Evolutionary conservation across 2,113 vertebrate genomes (phyloP).

Genomic region (Centrocercus urophasianus): DNA sequence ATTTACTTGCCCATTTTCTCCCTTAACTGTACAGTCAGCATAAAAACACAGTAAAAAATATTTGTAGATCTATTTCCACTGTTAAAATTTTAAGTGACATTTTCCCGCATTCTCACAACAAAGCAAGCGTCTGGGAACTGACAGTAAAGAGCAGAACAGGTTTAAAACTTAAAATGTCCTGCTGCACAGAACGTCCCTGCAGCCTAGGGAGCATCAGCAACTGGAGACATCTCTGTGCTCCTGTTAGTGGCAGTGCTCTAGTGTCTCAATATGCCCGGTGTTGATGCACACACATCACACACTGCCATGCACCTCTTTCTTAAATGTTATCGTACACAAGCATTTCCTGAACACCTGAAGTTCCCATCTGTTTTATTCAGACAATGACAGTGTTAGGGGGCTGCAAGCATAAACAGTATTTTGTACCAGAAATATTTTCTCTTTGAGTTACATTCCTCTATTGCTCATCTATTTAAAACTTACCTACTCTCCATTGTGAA

Average conservation of each 20-base stretch:
- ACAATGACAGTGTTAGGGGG: neutral
- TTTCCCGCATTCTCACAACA: neutral
- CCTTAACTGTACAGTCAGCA: neutral
- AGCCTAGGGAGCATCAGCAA: neutral
- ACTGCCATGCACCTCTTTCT: neutral
- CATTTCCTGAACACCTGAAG: neutral
- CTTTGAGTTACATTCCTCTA: neutral
- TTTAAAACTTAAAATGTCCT: neutral
- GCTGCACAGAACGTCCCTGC: neutral
- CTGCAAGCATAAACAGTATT: neutral
- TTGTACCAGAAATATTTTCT: neutral
- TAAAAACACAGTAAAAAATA: neutral
- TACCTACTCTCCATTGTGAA: conserved; percentile 84
- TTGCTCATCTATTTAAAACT: neutral
- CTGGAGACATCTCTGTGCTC: neutral
- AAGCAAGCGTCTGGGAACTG: neutral
- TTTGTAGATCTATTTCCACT: neutral
- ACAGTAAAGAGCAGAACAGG: neutral
- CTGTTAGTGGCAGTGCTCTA: neutral
- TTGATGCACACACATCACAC: neutral
- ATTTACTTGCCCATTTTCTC: neutral
- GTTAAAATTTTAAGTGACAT: neutral
- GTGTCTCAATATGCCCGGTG: rapidly evolving
- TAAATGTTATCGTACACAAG: neutral
- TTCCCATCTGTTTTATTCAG: neutral